Evolutionary conservation across 1,140 invertebrate species (phyloP), one percentile per base, ranked within the genome.

Genomic region (Octopus bimaculoides): DNA sequence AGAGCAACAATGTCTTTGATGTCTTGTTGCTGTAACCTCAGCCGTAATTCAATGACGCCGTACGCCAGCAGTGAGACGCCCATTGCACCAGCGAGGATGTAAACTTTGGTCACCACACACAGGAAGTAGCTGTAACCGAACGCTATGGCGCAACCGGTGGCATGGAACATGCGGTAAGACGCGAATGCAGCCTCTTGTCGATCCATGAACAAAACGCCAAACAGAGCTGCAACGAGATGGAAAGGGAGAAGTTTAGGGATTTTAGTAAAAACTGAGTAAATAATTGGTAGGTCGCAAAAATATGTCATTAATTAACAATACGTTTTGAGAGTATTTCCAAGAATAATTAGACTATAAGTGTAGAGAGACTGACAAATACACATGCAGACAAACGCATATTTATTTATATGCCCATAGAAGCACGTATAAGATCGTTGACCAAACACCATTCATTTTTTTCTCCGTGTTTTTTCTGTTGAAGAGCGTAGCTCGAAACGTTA

Each of bases 51-150:
- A 52, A 89, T 87, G 1, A 88, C 84, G 61, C 84, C 86, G 82
- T 89, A 89, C 69, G 86, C 75, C 1, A 85, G 78, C 53, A 89
- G 80, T 0, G 86, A 80, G 2, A 89, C 41, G 14, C 82, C 81
- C 77, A 89, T 82, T 20, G 85, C 82, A 5, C 79, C 85, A 9
- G 83, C 87, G 52, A 89, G 77, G 52, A 88, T 86, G 77, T 86
- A 87, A 0, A 89, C 87, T 79, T 89, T 89, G 26, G 87, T 89
- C 77, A 86, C 79, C 52, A 89, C 89, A 79, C 89, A 89, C 77
- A 89, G 82, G 83, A 87, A 88, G 81, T 89, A 87, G 77, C 87
- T 88, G 83, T 89, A 89, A 54, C 87, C 89, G 76, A 89, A 89
- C 5, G 89, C 86, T 76, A 89, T 81, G 17, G 88, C 87, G 78